phyloP scores from a whole-genome alignment of 2,888 invertebrate species.

The Papilio gigon region DNA sequence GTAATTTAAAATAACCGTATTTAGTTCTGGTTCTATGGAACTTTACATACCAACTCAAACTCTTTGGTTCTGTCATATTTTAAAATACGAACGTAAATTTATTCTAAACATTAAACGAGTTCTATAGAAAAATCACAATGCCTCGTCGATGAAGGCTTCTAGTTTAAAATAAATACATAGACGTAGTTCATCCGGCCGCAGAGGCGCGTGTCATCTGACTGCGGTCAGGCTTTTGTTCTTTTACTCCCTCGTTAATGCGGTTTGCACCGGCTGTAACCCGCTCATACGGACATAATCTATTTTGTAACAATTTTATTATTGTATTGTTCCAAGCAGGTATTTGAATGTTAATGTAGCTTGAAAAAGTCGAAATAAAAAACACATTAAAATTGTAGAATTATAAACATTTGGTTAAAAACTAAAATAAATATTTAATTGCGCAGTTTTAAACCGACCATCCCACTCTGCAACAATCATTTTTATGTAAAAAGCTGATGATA shows the following conservation, averaged over 20 bases:
- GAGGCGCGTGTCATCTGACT: constrained; percentile 57
- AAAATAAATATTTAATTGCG: too few species aligned
- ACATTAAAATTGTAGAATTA: not conserved
- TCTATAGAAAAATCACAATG: constrained; percentile 28
- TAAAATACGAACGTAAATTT: not conserved
- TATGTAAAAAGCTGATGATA: not conserved
- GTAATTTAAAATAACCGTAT: not conserved
- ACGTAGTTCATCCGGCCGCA: constrained; percentile 51
- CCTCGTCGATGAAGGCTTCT: constrained; percentile 22
- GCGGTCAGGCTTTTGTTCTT: constrained; percentile 50
- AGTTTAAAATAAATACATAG: constrained; percentile 40
- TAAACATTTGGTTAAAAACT: not conserved
- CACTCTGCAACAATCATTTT: too few species aligned
- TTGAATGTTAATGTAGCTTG: constrained; percentile 9
- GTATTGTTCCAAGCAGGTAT: constrained; percentile 22
- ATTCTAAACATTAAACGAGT: constrained; percentile 7
- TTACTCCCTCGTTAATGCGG: constrained; percentile 44
- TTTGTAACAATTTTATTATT: constrained; percentile 34
- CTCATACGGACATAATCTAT: constrained; percentile 41
- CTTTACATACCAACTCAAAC: not conserved
- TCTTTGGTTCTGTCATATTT: not conserved
- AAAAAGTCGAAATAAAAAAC: not conserved
- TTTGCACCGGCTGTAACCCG: constrained; percentile 49
- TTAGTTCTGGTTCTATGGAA: not conserved
- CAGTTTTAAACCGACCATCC: too few species aligned